Evolutionary conservation across 2,888 invertebrate species (phyloP).

Genomic region (Cantharis rustica): DNA sequence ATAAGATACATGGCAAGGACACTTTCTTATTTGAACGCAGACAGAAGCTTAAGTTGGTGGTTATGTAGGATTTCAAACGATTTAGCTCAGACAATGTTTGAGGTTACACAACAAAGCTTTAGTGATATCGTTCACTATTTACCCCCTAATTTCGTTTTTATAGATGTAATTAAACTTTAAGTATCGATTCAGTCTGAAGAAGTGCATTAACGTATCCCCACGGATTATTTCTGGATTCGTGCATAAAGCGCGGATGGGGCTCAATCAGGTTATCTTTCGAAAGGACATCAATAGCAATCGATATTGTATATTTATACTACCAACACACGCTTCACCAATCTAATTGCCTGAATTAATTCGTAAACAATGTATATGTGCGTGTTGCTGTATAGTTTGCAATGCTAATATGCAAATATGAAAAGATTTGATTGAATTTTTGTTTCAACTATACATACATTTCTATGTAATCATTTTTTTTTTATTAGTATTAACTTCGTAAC

Average conservation of each 20-base stretch:
- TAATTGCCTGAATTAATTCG: slow-evolving; percentile 44
- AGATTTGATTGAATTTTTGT: slow-evolving; percentile 25
- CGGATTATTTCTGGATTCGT: neutral
- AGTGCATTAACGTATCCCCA: neutral
- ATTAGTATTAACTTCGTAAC: neutral
- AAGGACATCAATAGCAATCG: slow-evolving; percentile 34
- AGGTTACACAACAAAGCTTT: slow-evolving; percentile 33
- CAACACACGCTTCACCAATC: slow-evolving; percentile 38
- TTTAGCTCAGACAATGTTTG: slow-evolving; percentile 40
- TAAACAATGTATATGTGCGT: slow-evolving; percentile 42
- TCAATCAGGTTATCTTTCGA: slow-evolving; percentile 29
- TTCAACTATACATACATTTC: slow-evolving; percentile 11
- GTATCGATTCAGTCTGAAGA: neutral
- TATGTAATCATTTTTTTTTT: neutral
- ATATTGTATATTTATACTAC: slow-evolving; percentile 39
- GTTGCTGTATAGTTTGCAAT: slow-evolving; percentile 24
- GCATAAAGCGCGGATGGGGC: slow-evolving; percentile 5
- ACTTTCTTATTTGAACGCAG: slow-evolving; percentile 24
- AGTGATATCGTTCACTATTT: neutral
- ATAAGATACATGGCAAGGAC: slow-evolving; percentile 16
- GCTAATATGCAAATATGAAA: slow-evolving; percentile 37
- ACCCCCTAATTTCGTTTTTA: neutral
- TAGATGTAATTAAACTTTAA: neutral
- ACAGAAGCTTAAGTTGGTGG: slow-evolving; percentile 38
- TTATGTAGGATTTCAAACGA: slow-evolving; percentile 41